A percentile compares a stretch with the other conserved stretches of the same genome.
Conservation (phyloP, 2,888 invertebrate genomes). For the Melinopterus prodromus region DNA sequence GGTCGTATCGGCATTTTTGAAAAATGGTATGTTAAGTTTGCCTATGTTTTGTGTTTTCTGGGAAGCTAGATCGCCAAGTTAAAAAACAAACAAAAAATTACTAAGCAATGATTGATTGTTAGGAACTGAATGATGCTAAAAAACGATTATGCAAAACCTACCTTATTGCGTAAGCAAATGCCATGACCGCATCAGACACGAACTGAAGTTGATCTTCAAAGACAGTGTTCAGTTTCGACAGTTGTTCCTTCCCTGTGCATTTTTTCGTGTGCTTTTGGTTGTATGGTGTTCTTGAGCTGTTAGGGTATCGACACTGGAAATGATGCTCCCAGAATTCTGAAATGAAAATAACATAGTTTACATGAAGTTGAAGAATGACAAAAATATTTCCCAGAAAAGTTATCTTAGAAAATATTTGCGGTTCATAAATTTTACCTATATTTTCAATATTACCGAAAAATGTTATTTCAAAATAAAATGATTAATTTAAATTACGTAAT, state of each 20-base stretch:
- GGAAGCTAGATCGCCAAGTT: too few relatives aligned
- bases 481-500: too few relatives aligned
- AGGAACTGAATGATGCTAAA: background rate
- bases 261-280: constrained; percentile 73
- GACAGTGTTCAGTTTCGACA: constrained; percentile 79
- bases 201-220: constrained; percentile 96
- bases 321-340: constrained; percentile 95
- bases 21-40: too few relatives aligned
- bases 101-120: too few relatives aligned
- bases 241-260: constrained; percentile 82
- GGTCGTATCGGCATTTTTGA: too few relatives aligned
- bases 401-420: too few relatives aligned
- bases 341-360: constrained; percentile 47
- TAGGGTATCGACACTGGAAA: constrained; percentile 87
- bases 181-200: constrained; percentile 95
- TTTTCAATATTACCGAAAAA: too few relatives aligned
- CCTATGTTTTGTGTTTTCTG: too few relatives aligned
- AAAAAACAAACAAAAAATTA: too few relatives aligned
- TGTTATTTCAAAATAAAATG: too few relatives aligned
- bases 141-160: constrained; percentile 55
- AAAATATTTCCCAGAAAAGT: too few relatives aligned
- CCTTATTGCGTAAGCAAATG: constrained; percentile 90
- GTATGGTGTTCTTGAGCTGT: constrained; percentile 82
- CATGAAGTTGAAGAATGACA: background rate
- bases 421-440: too few relatives aligned